phyloP scores from a whole-genome alignment of 2,888 invertebrate genomes.

The Nephrotoma flavescens region DNA sequence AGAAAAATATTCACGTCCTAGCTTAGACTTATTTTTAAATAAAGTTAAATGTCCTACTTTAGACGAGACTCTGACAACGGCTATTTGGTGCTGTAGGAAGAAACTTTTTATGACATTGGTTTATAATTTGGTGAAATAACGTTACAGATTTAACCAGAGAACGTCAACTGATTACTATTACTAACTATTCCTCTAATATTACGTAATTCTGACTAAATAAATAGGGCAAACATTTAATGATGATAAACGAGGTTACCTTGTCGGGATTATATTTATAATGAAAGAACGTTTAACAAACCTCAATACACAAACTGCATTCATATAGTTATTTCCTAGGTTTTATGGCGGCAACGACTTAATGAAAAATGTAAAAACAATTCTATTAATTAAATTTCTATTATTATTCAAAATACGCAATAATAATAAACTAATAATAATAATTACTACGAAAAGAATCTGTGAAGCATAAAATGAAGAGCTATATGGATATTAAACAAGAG shows the following conservation, averaged over 20 bases:
- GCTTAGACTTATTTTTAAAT: too few relatives aligned
- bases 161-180: too few relatives aligned
- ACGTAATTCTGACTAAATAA: not conserved
- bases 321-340: not conserved
- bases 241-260: not conserved
- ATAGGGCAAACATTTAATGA: too few relatives aligned
- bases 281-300: not conserved
- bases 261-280: not conserved
- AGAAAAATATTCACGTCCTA: too few relatives aligned
- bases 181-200: too few relatives aligned
- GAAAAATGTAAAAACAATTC: not conserved
- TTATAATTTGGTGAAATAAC: too few relatives aligned
- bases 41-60: too few relatives aligned
- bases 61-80: too few relatives aligned
- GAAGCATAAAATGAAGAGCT: not conserved
- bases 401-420: not conserved
- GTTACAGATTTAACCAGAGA: too few relatives aligned
- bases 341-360: not conserved
- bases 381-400: not conserved
- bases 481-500: not conserved
- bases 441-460: not conserved
- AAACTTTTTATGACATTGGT: too few relatives aligned
- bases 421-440: not conserved
- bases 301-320: not conserved
- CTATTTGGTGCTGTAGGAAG: too few relatives aligned